Evolutionary conservation across 2,113 vertebrate species (phyloP).

Genomic region (Mus pahari): DNA sequence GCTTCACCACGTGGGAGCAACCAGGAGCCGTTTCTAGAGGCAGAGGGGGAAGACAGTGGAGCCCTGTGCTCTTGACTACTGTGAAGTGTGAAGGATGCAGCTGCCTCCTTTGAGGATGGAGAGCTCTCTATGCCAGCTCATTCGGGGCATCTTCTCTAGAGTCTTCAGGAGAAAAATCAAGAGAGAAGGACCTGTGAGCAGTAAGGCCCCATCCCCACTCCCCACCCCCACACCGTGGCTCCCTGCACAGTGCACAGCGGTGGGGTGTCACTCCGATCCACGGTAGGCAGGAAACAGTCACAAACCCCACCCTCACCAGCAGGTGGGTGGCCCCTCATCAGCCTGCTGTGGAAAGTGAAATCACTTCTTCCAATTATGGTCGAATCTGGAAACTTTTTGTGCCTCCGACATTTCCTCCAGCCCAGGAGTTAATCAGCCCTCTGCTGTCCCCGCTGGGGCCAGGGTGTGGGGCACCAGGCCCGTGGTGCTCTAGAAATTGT

Average conservation of each 20-base stretch:
- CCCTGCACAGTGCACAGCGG: neutral
- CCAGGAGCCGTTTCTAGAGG: neutral
- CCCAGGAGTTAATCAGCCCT: slow-evolving; percentile 91
- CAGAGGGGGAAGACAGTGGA: neutral
- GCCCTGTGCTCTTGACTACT: too few relatives aligned
- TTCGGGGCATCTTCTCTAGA: neutral
- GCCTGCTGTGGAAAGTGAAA: slow-evolving; percentile 89
- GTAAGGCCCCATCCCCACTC: neutral
- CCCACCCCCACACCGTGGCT: neutral
- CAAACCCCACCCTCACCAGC: slow-evolving; percentile 73
- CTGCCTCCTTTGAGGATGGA: accelerated
- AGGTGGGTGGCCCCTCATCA: slow-evolving; percentile 87
- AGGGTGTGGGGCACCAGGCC: slow-evolving; percentile 77
- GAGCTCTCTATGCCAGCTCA: too few relatives aligned
- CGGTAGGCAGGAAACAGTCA: slow-evolving; percentile 59
- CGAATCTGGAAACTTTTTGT: slow-evolving; percentile 92
- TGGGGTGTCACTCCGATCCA: neutral
- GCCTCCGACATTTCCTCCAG: slow-evolving; percentile 88
- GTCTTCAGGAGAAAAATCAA: neutral
- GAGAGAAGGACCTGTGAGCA: neutral
- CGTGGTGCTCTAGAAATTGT: slow-evolving; percentile 89
- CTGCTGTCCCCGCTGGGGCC: slow-evolving; percentile 83
- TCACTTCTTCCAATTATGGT: slow-evolving; percentile 86
- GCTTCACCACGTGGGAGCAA: neutral
- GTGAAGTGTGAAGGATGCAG: neutral